Conservation (phyloP, 2,797 vertebrate species). For the Serranus cabrilla region DNA sequence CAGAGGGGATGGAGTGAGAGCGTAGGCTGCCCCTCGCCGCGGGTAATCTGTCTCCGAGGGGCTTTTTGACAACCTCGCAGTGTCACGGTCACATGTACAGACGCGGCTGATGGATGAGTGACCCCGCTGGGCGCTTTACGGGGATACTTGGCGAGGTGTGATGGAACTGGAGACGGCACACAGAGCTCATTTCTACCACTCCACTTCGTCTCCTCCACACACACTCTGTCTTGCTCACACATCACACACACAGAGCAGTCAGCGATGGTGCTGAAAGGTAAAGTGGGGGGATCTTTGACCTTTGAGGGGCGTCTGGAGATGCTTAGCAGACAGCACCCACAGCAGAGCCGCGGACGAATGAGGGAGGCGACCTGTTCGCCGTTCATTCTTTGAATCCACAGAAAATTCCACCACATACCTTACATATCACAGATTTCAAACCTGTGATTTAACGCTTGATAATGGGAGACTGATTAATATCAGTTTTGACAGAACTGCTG, state of each 20-base stretch:
- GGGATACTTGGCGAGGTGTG: slow-evolving; percentile 46
- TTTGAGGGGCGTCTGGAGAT: slow-evolving; percentile 63
- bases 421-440: slow-evolving; percentile 34
- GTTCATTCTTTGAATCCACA: slow-evolving; percentile 28
- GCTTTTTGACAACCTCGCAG: slow-evolving; percentile 54
- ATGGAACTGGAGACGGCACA: slow-evolving; percentile 46
- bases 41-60: slow-evolving; percentile 69
- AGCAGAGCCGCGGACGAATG: slow-evolving; percentile 10
- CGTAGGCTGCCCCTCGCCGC: slow-evolving; percentile 18
- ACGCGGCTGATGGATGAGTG: slow-evolving; percentile 60
- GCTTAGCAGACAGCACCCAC: slow-evolving; percentile 52
- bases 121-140: slow-evolving; percentile 19
- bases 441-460: slow-evolving; percentile 42
- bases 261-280: slow-evolving; percentile 46
- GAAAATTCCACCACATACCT: slow-evolving; percentile 42
- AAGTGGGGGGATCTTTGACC: slow-evolving; percentile 55
- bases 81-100: slow-evolving; percentile 43
- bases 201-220: slow-evolving; percentile 19
- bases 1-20: slow-evolving; percentile 49
- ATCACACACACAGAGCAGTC: slow-evolving; percentile 43
- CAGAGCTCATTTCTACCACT: slow-evolving; percentile 35
- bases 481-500: slow-evolving; percentile 30
- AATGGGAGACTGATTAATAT: slow-evolving; percentile 26
- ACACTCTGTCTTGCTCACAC: slow-evolving; percentile 30
- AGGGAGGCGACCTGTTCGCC: slow-evolving; percentile 35